These are phyloP conservation scores for Netelia inedita DNA, from an alignment of 2,888 invertebrate species.

Conservation along the genomic window DNA sequence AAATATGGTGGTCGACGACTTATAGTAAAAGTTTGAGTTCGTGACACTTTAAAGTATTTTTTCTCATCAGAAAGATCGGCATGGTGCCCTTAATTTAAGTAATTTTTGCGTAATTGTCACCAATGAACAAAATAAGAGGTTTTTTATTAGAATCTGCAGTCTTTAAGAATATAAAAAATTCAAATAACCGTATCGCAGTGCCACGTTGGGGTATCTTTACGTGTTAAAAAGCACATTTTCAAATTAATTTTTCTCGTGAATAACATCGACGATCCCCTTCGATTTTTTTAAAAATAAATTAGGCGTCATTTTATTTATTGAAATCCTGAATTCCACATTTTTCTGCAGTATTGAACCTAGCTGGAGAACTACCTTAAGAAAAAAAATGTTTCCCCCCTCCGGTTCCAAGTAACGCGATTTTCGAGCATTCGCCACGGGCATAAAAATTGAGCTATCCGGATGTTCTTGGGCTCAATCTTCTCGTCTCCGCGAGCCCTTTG, in stretches of 20 bases:
- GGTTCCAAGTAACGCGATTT: too few relatives aligned
- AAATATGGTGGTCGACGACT: background rate
- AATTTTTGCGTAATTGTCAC: background rate
- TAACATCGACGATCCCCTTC: background rate
- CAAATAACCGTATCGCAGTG: background rate
- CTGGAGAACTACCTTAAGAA: background rate
- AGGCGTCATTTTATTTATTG: background rate
- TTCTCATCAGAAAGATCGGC: too few relatives aligned
- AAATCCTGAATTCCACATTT: background rate
- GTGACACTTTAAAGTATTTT: too few relatives aligned
- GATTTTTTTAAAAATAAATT: background rate
- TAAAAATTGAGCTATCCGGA: too few relatives aligned
- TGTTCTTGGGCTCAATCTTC: too few relatives aligned
- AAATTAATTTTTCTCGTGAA: background rate
- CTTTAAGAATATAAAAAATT: background rate
- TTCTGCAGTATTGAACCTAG: background rate
- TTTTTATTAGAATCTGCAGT: conserved; percentile 6
- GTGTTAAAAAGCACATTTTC: conserved; percentile 1
- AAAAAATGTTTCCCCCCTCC: too few relatives aligned
- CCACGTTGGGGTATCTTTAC: background rate
- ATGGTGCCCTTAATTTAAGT: too few relatives aligned
- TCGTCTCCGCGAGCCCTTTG: too few relatives aligned
- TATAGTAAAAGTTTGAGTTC: background rate
- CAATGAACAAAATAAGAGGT: background rate
- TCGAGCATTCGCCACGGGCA: too few relatives aligned